Evolutionary conservation across 2,888 invertebrate genomes (phyloP), one percentile per base, ranked within the genome.

Genomic region (Zhuqinia jingwanae): DNA sequence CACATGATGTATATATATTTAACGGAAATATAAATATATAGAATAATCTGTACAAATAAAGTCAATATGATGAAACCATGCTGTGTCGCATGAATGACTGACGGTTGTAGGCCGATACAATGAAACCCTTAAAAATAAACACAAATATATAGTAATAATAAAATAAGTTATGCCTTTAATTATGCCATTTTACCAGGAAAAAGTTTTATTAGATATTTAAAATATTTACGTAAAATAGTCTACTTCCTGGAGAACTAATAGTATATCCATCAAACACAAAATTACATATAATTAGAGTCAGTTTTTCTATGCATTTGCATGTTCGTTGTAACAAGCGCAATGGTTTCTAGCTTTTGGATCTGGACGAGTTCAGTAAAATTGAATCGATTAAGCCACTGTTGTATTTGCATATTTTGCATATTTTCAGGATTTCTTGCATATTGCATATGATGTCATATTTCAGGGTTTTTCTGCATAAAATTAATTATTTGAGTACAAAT

Each of bases 221-320:
- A 20, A 47, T 36, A 68, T 79, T 79, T 79, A 65, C 79, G 65
- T 79, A 79, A 79, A 68, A 45, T 76, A n/a, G 53, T n/a, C 53
- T 56, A 56, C 30, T 58, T 75, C 80, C n/a, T 58, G 80, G 70
- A 70, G 80, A n/a, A n/a, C n/a, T n/a, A n/a, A n/a, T n/a, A n/a
- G n/a, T n/a, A n/a, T n/a, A n/a, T n/a, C n/a, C n/a, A n/a, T n/a
- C n/a, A n/a, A n/a, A n/a, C n/a, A n/a, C n/a, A n/a, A n/a, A n/a
- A n/a, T n/a, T n/a, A n/a, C n/a, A n/a, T n/a, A n/a, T n/a, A n/a
- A n/a, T n/a, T n/a, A n/a, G n/a, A n/a, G n/a, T n/a, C n/a, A n/a
- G n/a, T n/a, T n/a, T n/a, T n/a, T n/a, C n/a, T n/a, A n/a, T n/a
- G n/a, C n/a, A n/a, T n/a, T n/a, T n/a, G n/a, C n/a, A n/a, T n/a